Evolutionary conservation across 1,140 invertebrate species (phyloP), one percentile per base, ranked within the genome.

Genomic region (Pararge aegeria): DNA sequence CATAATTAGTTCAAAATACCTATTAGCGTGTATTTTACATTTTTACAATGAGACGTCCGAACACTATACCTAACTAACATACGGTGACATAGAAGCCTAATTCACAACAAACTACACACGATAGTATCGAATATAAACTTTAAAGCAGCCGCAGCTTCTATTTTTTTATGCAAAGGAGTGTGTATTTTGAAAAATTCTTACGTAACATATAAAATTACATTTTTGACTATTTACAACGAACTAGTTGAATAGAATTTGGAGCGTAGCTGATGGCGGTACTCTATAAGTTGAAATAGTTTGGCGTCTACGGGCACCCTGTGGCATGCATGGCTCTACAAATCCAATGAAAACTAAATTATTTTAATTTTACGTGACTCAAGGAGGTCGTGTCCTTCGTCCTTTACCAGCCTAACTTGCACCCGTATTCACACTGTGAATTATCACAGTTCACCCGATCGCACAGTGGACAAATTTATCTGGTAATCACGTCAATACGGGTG

Each of bases 51-150:
- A 85, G 70, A 84, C 77, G 66, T 80, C 73, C 78, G 73, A 85
- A 81, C 69, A 70, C 76, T 85, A 88, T 76, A 72, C 71, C 73
- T 82, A 83, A 75, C 79, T 88, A 84, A 78, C 83, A 78, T 82
- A 87, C 81, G 78, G 78, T 84, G 82, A 85, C 70, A 68, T 72
- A 78, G 79, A 87, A 85, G 86, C 81, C 83, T 89, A 89, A 70
- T 81, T 80, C 77, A 85, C 83, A 87, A 89, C 86, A 79, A 87
- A 80, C 83, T 89, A 89, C 86, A 89, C 83, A 86, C 82, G 73
- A 86, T 78, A 85, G 77, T 80, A 84, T 80, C 75, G 73, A 87
- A 87, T 85, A 80, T 80, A 80, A 81, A 85, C 67, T 77, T 84
- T 78, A 86, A 86, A 85, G 75, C 82, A 78, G 75, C 78, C 75